Percentiles rank a stretch among this genome's conserved stretches.
phyloP scores from a whole-genome alignment of 1,140 invertebrate species.

The Bombus sylvicola region DNA sequence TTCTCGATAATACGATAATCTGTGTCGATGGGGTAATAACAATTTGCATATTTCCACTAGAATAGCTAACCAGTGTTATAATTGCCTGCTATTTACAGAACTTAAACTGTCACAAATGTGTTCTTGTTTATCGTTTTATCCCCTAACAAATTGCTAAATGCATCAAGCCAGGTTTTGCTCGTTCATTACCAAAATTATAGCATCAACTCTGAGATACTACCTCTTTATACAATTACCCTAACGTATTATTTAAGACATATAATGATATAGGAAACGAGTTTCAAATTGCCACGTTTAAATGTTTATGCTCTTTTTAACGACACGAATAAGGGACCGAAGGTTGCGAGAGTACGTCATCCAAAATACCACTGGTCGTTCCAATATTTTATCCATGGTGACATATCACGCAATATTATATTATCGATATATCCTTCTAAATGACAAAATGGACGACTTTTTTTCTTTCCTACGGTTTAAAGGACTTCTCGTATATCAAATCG shows the following conservation, averaged over 20 bases:
- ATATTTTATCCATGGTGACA: not conserved
- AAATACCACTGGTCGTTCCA: not conserved
- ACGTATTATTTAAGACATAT: constrained; percentile 3
- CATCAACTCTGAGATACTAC: not conserved
- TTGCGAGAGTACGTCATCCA: not conserved
- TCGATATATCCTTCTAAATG: too few species aligned
- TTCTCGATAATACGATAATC: constrained; percentile 32
- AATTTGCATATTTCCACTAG: constrained; percentile 1
- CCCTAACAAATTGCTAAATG: constrained; percentile 4
- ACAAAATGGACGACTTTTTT: not conserved
- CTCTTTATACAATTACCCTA: not conserved
- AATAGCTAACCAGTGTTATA: not conserved
- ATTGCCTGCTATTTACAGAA: constrained; percentile 1
- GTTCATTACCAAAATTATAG: constrained; percentile 21
- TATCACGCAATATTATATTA: too few species aligned
- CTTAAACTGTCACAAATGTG: not conserved
- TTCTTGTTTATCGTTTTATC: constrained; percentile 14
- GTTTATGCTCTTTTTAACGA: not conserved
- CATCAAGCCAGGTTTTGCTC: not conserved
- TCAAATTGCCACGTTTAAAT: not conserved
- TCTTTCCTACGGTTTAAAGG: not conserved
- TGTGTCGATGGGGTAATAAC: not conserved
- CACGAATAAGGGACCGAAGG: not conserved
- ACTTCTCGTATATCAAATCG: not conserved
- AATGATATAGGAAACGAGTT: not conserved